These are phyloP conservation scores for Hyppa rectilinea DNA, from an alignment of 2,888 invertebrate species.

Conservation along the genomic window DNA sequence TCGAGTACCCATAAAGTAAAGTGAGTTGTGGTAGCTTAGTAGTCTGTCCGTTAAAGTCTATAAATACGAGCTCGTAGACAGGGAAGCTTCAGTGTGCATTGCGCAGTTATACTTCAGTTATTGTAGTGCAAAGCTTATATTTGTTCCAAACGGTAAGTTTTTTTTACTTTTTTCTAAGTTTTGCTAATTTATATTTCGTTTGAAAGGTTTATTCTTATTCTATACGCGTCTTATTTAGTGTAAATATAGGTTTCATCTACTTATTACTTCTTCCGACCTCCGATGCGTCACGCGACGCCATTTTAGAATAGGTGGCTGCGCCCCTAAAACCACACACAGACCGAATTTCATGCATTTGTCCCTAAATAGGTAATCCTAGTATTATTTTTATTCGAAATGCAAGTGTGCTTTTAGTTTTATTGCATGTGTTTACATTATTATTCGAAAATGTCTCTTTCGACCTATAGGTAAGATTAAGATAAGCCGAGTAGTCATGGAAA, in stretches of 20 bases:
- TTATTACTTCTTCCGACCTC: background rate
- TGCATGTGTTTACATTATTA: background rate
- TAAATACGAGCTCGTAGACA: slow-evolving; percentile 1
- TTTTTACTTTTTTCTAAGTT: background rate
- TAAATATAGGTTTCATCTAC: background rate
- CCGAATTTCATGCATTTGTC: too few species aligned
- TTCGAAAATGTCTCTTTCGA: background rate
- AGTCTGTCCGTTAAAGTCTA: slow-evolving; percentile 4
- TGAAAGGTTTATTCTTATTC: background rate
- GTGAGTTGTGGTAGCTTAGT: slow-evolving; percentile 25
- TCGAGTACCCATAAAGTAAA: slow-evolving; percentile 17
- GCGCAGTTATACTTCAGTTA: background rate
- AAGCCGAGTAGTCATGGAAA: background rate
- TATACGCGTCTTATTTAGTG: background rate
- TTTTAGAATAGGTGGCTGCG: slow-evolving; percentile 5
- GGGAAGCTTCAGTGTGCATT: slow-evolving; percentile 37
- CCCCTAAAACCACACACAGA: too few species aligned
- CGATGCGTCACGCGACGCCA: background rate
- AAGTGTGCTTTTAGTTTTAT: background rate
- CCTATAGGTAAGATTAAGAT: background rate
- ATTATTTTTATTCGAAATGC: background rate
- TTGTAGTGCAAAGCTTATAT: background rate
- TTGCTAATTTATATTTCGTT: background rate
- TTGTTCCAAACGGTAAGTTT: slow-evolving; percentile 12
- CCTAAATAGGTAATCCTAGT: background rate